These are phyloP conservation scores for Andrena minutula DNA, from an alignment of 2,888 invertebrate species.

Conservation along the genomic window DNA sequence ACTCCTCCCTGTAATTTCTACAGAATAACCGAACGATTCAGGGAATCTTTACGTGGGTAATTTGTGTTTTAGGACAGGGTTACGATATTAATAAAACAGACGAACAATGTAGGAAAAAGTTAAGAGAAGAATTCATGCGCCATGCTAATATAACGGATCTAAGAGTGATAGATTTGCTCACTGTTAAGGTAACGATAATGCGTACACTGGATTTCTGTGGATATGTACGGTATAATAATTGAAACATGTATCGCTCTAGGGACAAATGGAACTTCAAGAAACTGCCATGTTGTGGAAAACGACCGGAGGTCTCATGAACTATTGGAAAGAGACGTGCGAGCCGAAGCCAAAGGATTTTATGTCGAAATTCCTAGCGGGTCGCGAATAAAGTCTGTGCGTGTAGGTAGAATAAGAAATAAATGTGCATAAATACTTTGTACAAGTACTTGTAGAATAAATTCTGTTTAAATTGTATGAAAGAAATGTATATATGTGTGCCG, in stretches of 20 bases:
- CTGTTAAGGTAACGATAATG: conserved; percentile 91
- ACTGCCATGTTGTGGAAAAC: conserved; percentile 95
- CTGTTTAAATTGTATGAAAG: conserved; percentile 32
- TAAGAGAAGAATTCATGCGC: conserved; percentile 92
- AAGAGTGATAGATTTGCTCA: conserved; percentile 95
- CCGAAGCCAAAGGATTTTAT: conserved; percentile 96
- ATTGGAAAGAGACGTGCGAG: conserved; percentile 93
- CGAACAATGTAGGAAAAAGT: conserved; percentile 89
- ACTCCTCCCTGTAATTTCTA: neutral
- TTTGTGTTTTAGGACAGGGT: conserved; percentile 35
- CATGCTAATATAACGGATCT: conserved; percentile 93
- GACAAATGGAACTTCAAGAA: conserved; percentile 98
- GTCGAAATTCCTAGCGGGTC: conserved; percentile 93
- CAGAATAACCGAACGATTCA: neutral
- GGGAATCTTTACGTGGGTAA: no score
- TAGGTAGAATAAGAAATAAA: conserved; percentile 4
- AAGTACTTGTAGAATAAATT: conserved; percentile 33
- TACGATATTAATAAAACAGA: conserved; percentile 93
- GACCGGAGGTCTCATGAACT: conserved; percentile 94
- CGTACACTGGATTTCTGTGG: conserved; percentile 6
- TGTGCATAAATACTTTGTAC: conserved; percentile 4
- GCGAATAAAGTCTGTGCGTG: conserved; percentile 84
- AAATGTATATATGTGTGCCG: neutral
- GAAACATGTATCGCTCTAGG: conserved; percentile 86
- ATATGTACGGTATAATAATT: neutral